Percentiles rank a stretch among this genome's conserved stretches.
phyloP scores from a whole-genome alignment of 2,797 vertebrate species.

The Myotis planiceps region DNA sequence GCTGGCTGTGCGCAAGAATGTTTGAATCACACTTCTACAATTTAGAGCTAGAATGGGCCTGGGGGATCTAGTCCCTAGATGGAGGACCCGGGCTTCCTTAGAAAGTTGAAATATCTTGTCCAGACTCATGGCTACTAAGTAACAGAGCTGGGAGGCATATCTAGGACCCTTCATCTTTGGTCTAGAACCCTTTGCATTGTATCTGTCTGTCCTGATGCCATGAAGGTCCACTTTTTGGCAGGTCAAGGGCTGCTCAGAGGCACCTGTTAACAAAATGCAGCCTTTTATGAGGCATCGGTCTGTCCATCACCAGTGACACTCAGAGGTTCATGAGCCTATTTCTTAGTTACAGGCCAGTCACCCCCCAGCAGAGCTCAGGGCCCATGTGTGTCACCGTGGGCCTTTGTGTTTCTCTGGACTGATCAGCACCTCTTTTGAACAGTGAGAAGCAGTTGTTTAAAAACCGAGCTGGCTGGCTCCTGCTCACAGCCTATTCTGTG shows the following conservation, averaged over 20 bases:
- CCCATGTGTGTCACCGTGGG: background rate
- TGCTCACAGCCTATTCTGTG: background rate
- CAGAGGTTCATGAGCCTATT: background rate
- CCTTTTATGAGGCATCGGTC: background rate
- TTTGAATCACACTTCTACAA: background rate
- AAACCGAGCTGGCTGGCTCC: background rate
- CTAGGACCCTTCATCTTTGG: background rate
- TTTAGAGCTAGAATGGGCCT: background rate
- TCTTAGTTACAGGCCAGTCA: background rate
- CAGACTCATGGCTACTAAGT: background rate
- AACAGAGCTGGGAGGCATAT: background rate
- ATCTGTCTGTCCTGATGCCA: background rate
- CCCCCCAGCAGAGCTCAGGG: background rate
- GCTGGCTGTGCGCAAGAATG: background rate
- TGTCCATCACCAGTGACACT: background rate
- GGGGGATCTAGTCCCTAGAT: background rate
- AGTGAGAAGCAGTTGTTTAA: background rate
- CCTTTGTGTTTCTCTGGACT: background rate
- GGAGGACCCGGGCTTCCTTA: background rate
- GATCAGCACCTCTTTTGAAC: background rate
- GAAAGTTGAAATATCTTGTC: background rate
- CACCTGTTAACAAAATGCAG: background rate
- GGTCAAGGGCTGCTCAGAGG: background rate
- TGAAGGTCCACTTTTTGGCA: background rate
- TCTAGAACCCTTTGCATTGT: background rate